Percentiles rank a stretch among this genome's conserved stretches.
These are phyloP conservation scores for Mesocentrotus franciscanus DNA, from an alignment of 53 echinoderm and acorn worm genomes.

Conservation along the genomic window DNA sequence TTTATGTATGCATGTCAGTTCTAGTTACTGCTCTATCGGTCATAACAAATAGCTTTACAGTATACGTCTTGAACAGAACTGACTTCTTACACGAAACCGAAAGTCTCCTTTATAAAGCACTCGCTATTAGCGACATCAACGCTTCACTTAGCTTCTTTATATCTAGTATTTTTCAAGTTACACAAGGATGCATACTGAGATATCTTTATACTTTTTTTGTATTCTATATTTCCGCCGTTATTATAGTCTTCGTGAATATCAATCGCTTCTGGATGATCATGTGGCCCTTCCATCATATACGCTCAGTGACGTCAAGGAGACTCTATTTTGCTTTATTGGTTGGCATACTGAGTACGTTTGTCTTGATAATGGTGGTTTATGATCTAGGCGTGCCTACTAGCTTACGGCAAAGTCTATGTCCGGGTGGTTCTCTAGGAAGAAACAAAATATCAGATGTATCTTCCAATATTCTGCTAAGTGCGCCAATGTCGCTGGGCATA, in stretches of 20 bases:
- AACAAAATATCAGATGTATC: too few species aligned
- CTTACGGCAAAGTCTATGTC: not conserved
- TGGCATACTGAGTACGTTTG: too few species aligned
- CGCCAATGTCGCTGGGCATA: not conserved
- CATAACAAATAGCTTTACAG: not conserved
- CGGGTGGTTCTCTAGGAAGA: too few species aligned
- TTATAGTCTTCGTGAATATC: too few species aligned
- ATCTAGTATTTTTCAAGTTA: not conserved
- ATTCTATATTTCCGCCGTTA: too few species aligned
- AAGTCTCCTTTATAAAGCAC: not conserved
- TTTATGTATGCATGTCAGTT: too few species aligned
- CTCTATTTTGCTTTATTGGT: too few species aligned
- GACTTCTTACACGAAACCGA: not conserved
- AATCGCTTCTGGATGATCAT: not conserved
- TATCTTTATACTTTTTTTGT: not conserved
- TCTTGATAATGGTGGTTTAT: not conserved
- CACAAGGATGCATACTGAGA: not conserved
- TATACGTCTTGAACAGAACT: not conserved
- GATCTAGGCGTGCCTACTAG: not conserved
- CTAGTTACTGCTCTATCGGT: too few species aligned
- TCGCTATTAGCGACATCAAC: not conserved
- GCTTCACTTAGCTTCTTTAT: not conserved
- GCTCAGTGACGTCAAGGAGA: too few species aligned
- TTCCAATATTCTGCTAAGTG: too few species aligned
- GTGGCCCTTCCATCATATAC: not conserved